phyloP scores from a whole-genome alignment of 92 coral and sea anemone genomes.

The Bergia puertoricense region DNA sequence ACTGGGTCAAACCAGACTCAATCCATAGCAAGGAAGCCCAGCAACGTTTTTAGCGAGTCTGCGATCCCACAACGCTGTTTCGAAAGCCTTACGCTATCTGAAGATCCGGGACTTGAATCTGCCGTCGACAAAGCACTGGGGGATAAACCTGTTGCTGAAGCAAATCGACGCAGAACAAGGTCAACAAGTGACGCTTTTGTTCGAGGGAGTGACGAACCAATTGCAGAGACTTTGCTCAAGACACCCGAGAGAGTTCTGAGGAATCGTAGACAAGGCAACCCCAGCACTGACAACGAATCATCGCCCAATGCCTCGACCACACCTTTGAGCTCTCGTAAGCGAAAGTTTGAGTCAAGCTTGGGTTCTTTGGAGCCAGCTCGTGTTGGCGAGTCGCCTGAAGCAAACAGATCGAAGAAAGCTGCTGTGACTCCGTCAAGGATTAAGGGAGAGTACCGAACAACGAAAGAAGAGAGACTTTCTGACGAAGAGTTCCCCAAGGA shows the following conservation, averaged over 20 bases:
- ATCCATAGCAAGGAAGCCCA: not conserved
- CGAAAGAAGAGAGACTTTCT: conserved; percentile 16
- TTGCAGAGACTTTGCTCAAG: conserved; percentile 5
- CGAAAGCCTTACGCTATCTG: not conserved
- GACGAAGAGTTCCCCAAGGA: conserved; percentile 43
- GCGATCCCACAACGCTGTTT: not conserved
- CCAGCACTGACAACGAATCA: conserved; percentile 6
- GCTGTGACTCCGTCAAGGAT: conserved; percentile 4
- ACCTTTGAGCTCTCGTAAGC: conserved; percentile 29
- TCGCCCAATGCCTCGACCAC: not conserved
- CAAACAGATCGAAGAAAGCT: not conserved
- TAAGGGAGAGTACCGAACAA: not conserved
- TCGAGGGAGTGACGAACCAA: conserved; percentile 2
- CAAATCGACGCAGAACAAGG: conserved; percentile 35
- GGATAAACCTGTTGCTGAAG: conserved; percentile 16
- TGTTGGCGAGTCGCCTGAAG: conserved; percentile 8
- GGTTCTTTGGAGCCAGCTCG: not conserved
- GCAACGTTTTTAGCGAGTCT: not conserved
- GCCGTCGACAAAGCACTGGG: not conserved
- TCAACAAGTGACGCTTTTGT: conserved; percentile 28
- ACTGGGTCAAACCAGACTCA: not conserved
- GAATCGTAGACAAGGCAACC: conserved; percentile 21
- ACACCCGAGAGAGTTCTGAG: conserved; percentile 41
- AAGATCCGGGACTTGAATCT: not conserved
- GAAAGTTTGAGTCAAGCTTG: conserved; percentile 8